Percentiles rank a stretch among this genome's conserved stretches.
Conservation (phyloP, 2,888 invertebrate species). For the Pristionchus fissidentatus region DNA sequence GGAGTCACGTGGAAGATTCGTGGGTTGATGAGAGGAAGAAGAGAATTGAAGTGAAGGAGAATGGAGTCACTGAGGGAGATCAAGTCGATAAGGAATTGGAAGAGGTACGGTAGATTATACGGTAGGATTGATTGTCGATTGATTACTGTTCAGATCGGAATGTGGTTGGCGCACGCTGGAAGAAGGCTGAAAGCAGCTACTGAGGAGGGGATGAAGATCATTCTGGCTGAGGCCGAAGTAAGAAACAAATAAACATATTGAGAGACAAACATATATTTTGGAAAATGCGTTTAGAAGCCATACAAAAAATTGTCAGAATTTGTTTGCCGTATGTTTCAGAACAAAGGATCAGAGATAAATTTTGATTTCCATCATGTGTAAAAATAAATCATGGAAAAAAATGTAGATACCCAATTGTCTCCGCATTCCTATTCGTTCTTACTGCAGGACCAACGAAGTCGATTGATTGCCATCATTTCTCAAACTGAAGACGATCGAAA, state of each 20-base stretch:
- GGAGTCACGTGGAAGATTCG: conserved; percentile 66
- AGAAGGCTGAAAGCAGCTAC: conserved; percentile 61
- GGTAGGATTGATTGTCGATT: neutral
- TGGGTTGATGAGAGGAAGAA: conserved; percentile 61
- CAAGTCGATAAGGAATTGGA: conserved; percentile 17
- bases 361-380: neutral
- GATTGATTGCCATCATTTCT: conserved; percentile 28
- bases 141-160: conserved; percentile 28
- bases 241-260: too few species aligned
- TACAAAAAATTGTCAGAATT: too few species aligned
- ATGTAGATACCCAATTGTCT: too few species aligned
- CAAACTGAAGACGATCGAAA: conserved; percentile 14
- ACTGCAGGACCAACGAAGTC: conserved; percentile 27
- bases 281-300: too few species aligned
- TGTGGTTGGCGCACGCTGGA: conserved; percentile 59
- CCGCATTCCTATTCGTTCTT: neutral
- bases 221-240: conserved; percentile 62
- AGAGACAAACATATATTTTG: too few species aligned
- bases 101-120: neutral
- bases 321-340: too few species aligned
- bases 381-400: neutral
- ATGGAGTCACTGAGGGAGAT: neutral
- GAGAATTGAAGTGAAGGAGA: conserved; percentile 8
- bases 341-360: too few species aligned
- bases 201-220: conserved; percentile 57